Evolutionary conservation across 2,888 invertebrate genomes (phyloP).

Genomic region (Luperina nickerlii): DNA sequence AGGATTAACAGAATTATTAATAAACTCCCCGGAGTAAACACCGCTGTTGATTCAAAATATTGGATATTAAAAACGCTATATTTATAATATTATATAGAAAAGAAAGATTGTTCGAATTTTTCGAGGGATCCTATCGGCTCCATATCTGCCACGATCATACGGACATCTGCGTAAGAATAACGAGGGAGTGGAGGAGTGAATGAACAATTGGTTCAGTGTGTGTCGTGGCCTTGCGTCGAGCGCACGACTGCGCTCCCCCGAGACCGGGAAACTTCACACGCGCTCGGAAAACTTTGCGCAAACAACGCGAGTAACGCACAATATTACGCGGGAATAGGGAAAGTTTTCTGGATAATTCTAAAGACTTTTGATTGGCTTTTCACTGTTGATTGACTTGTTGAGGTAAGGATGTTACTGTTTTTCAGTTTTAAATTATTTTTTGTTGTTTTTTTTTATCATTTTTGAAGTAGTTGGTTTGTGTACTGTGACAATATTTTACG

Average conservation of each 20-base stretch:
- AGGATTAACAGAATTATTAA: conserved; percentile 33
- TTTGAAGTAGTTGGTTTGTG: background rate
- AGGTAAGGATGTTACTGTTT: conserved; percentile 50
- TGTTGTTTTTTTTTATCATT: no score
- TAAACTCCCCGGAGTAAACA: conserved; percentile 38
- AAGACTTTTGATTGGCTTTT: conserved; percentile 58
- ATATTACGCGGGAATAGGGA: conserved; percentile 44
- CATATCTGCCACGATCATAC: conserved; percentile 80
- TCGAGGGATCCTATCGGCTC: conserved; percentile 66
- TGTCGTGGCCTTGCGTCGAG: conserved; percentile 79
- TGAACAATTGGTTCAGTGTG: conserved; percentile 88
- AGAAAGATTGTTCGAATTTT: conserved; percentile 46
- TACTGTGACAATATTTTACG: background rate
- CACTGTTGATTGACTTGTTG: conserved; percentile 53
- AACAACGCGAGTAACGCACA: conserved; percentile 53
- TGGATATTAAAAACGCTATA: conserved; percentile 40
- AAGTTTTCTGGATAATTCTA: conserved; percentile 50
- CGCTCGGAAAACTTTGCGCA: conserved; percentile 70
- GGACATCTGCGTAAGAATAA: conserved; percentile 89
- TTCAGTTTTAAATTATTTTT: conserved; percentile 2
- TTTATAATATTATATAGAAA: background rate
- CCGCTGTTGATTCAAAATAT: conserved; percentile 45
- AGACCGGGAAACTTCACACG: conserved; percentile 79
- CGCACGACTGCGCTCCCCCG: conserved; percentile 78
- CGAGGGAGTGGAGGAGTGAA: conserved; percentile 84